phyloP scores from a whole-genome alignment of 2,113 vertebrate genomes.

The Platichthys flesus region DNA sequence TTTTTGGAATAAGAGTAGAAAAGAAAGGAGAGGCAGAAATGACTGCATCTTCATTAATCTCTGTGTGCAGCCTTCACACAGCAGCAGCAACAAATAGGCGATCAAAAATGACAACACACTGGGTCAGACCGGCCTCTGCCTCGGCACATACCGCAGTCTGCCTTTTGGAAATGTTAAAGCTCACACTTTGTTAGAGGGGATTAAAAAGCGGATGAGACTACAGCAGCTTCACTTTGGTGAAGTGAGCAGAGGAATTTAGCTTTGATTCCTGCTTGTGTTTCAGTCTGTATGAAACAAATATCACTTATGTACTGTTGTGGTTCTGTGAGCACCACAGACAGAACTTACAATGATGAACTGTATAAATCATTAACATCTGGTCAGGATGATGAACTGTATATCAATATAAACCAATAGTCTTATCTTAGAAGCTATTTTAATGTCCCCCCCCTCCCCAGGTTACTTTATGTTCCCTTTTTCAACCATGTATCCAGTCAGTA shows the following conservation, averaged over 20 bases:
- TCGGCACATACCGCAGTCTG: neutral
- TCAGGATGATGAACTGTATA: too few species aligned
- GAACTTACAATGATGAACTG: neutral
- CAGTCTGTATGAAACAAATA: neutral
- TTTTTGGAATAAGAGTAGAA: neutral
- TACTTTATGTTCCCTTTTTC: too few species aligned
- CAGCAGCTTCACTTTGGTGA: too few species aligned
- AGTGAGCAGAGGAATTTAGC: neutral
- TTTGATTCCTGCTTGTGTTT: neutral
- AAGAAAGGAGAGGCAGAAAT: neutral
- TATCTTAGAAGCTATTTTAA: too few species aligned
- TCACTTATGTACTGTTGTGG: neutral
- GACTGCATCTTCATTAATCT: slow-evolving; percentile 1
- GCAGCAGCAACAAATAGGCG: neutral
- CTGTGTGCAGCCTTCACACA: neutral
- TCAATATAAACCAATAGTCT: too few species aligned
- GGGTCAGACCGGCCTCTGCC: neutral
- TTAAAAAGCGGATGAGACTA: neutral
- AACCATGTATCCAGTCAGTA: too few species aligned
- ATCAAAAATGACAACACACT: neutral
- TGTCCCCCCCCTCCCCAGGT: too few species aligned
- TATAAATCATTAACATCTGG: neutral
- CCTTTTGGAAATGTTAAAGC: slow-evolving; percentile 3
- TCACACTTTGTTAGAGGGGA: neutral
- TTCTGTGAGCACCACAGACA: neutral